Conservation (phyloP, 2,797 vertebrate genomes). For the Heliangelus exortis region DNA sequence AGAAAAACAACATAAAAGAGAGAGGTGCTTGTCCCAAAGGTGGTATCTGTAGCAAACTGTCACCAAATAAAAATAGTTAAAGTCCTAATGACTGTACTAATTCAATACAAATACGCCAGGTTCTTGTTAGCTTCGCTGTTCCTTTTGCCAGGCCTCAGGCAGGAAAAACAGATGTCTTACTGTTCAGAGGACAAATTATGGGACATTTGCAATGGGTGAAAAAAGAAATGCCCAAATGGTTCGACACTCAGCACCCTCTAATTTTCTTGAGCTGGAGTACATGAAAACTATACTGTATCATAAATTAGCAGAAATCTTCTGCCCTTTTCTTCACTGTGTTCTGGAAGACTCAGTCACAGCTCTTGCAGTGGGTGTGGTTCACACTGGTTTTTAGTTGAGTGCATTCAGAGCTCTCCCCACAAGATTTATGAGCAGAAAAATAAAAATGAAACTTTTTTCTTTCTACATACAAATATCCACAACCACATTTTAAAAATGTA, state of each 20-base stretch:
- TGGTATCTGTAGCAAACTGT: conserved; percentile 77
- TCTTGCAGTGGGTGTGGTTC: not conserved
- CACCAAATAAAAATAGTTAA: conserved; percentile 68
- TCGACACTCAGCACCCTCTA: not conserved
- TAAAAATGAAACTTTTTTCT: not conserved
- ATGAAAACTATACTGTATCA: not conserved
- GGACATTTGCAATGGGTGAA: not conserved
- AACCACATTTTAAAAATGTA: not conserved
- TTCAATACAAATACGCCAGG: conserved; percentile 57
- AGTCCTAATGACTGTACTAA: conserved; percentile 57
- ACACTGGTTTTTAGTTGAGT: not conserved
- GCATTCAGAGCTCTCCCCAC: not conserved
- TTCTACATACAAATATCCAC: not conserved
- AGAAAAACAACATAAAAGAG: conserved; percentile 86
- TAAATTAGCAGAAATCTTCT: not conserved
- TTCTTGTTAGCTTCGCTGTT: conserved; percentile 31
- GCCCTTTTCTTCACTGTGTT: not conserved
- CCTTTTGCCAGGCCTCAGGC: not conserved
- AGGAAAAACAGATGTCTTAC: not conserved
- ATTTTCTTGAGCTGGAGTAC: not conserved
- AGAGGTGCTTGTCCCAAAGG: conserved; percentile 80
- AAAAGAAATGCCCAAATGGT: not conserved
- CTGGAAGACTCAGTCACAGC: not conserved
- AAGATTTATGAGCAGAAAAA: not conserved
- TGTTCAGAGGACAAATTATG: conserved; percentile 12